phyloP scores from a whole-genome alignment of 2,797 vertebrate species.

The Cheirogaleus major region DNA sequence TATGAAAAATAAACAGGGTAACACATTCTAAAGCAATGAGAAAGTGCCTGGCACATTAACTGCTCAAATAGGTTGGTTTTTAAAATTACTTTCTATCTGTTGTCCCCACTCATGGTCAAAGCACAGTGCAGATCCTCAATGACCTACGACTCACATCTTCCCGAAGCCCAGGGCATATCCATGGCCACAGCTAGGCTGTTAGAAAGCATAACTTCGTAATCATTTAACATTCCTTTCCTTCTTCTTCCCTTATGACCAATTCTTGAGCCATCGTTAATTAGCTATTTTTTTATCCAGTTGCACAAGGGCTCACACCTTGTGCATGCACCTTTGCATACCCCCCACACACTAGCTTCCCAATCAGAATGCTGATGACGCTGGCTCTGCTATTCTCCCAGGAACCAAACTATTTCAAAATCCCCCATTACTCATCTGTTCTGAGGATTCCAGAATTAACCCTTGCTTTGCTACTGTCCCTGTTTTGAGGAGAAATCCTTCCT shows the following conservation, averaged over 20 bases:
- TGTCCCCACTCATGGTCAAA: background rate
- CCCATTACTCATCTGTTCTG: slow-evolving; percentile 53
- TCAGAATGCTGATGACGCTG: slow-evolving; percentile 30
- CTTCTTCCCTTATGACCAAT: background rate
- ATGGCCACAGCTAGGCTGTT: background rate
- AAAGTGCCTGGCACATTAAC: background rate
- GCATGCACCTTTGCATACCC: background rate
- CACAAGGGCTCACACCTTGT: slow-evolving; percentile 44
- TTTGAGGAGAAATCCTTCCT: background rate
- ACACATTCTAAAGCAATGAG: background rate
- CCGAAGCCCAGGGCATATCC: background rate
- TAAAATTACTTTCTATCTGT: background rate
- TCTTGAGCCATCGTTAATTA: slow-evolving; percentile 40
- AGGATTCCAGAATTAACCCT: slow-evolving; percentile 52
- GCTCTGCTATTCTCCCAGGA: slow-evolving; percentile 38
- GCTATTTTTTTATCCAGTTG: background rate
- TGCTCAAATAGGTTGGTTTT: background rate
- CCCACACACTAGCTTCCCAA: background rate
- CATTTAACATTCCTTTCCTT: background rate
- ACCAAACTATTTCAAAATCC: slow-evolving; percentile 62
- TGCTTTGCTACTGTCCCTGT: background rate
- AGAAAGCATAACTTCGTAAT: background rate
- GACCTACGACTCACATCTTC: background rate
- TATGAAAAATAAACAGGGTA: background rate
- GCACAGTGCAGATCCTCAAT: background rate